Evolutionary conservation across 2,113 vertebrate species (phyloP).

Genomic region (Chloropsis cyanopogon): DNA sequence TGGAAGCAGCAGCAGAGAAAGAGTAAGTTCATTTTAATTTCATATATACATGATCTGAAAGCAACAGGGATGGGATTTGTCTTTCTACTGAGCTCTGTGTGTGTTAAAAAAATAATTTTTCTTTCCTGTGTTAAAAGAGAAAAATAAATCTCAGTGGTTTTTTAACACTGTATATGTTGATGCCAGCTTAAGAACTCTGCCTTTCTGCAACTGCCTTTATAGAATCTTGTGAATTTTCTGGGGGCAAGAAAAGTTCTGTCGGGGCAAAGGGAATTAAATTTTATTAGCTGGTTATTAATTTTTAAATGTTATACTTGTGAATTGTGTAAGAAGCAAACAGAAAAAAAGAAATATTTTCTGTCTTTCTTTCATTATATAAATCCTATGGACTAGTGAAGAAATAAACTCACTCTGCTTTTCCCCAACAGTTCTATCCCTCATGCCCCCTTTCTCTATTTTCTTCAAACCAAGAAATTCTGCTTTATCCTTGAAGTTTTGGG

Average conservation of each 20-base stretch:
- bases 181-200: not conserved
- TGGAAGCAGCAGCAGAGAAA: not conserved
- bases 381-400: not conserved
- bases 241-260: not conserved
- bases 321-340: not conserved
- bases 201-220: not conserved
- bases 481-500: not conserved
- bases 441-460: not conserved
- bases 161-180: not conserved
- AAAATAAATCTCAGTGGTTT: not conserved
- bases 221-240: not conserved
- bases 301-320: not conserved
- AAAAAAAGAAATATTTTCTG: not conserved
- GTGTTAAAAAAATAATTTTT: not conserved
- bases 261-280: conserved; percentile 10
- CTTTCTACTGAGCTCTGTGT: not conserved
- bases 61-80: not conserved
- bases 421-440: not conserved
- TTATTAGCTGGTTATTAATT: conserved; percentile 36
- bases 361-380: not conserved
- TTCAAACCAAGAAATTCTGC: not conserved
- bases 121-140: not conserved
- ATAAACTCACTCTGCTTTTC: not conserved
- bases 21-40: not conserved
- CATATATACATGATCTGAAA: not conserved